Conservation (phyloP, 2,113 vertebrate species). For the Syngnathus scovelli region DNA sequence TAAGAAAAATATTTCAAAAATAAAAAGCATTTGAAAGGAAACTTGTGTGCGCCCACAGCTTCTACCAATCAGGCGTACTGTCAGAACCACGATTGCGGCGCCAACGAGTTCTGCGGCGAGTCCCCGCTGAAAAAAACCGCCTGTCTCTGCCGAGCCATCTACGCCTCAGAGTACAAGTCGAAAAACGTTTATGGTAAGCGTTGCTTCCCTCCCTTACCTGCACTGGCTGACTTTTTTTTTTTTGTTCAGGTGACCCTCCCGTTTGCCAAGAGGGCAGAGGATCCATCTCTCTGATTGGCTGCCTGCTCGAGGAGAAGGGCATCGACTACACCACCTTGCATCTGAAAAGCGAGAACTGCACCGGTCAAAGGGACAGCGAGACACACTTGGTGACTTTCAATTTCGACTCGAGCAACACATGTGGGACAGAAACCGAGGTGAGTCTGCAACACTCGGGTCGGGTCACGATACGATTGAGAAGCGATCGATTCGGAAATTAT, state of each 20-base stretch:
- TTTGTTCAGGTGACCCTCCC: background rate
- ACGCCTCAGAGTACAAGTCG: background rate
- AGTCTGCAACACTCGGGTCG: background rate
- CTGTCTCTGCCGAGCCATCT: constrained; percentile 11
- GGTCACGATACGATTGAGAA: too few species aligned
- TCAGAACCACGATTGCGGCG: background rate
- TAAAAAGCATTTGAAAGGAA: background rate
- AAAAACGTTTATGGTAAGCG: background rate
- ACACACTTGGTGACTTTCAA: constrained; percentile 7
- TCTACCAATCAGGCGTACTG: background rate
- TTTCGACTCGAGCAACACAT: background rate
- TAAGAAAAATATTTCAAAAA: too few species aligned
- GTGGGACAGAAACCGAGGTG: background rate
- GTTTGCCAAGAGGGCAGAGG: background rate
- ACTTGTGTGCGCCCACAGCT: background rate
- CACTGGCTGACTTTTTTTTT: background rate
- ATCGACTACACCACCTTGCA: constrained; percentile 5
- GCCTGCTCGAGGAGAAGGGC: constrained; percentile 1
- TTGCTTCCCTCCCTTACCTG: background rate
- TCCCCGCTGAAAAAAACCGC: background rate
- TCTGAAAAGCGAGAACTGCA: background rate
- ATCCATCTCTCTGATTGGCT: background rate
- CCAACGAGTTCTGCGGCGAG: constrained; percentile 18
- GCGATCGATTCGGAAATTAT: too few species aligned
- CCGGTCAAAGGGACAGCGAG: background rate